Base-by-base conservation (phyloP, 2,888 invertebrate species). In the Strigamia transsilvanica region DNA sequence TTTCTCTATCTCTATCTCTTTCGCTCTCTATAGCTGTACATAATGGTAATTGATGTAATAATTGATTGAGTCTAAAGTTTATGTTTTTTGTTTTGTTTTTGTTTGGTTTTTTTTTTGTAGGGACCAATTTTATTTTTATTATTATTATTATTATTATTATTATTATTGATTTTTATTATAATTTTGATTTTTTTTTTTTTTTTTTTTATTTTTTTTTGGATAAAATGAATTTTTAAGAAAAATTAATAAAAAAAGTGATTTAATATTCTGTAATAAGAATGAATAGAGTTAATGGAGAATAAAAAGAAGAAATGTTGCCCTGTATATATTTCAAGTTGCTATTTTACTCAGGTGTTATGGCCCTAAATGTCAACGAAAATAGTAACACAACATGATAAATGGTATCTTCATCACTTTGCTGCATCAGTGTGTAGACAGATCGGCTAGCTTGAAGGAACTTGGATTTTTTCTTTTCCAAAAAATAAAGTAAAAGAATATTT, bases 231-330 rank as follows among this genome's bases (percentile, higher is more conserved):
- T n/a, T 51, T n/a, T 51, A n/a, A n/a, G n/a, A 51, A n/a, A 13
- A 51, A 6, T 51, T 51, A 5, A 6, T 7, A 13, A 6, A 46
- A 46, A 46, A 46, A 46, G 46, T 46, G 46, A 46, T 15, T 46
- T 46, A 46, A 46, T 46, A 46, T 61, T 61, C 21, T 61, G 61
- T 61, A 61, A 21, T 61, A 61, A 61, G 61, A 61, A 61, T 61
- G 61, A 61, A 61, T 61, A 61, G 18, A 61, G 61, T 61, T 61
- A 61, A 61, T 61, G 61, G 61, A 61, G 61, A 61, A 61, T 61
- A 61, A 61, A 61, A n/a, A 61, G 61, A 61, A 61, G 61, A 61
- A 61, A 61, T 61, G 61, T 61, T 61, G 61, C 61, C 61, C 61
- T 61, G 61, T 61, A 61, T 61, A 61, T 61, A 21, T 61, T 61